These are phyloP conservation scores for Ploceus nigricollis DNA, from an alignment of 2,113 vertebrate species.

Conservation along the genomic window DNA sequence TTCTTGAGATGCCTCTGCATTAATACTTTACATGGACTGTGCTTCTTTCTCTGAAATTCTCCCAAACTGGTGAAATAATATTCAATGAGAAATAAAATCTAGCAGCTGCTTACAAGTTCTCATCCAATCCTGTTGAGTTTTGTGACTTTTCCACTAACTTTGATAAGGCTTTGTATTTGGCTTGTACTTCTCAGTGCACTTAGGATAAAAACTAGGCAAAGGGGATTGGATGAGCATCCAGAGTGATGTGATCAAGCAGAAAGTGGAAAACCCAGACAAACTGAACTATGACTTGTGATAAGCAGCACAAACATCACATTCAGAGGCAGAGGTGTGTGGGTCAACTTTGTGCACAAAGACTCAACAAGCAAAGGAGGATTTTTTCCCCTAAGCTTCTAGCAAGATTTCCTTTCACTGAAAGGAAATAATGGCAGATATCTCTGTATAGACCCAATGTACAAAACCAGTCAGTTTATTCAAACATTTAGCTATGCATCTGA, in stretches of 20 bases:
- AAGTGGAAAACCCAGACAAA: constrained; percentile 20
- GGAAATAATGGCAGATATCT: background rate
- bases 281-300: background rate
- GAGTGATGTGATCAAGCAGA: constrained; percentile 2
- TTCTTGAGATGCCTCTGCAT: background rate
- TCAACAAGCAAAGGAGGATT: background rate
- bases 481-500: background rate
- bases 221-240: background rate
- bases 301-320: constrained; percentile 7
- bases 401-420: background rate
- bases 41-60: constrained; percentile 7
- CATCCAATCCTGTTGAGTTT: background rate
- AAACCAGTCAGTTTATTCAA: background rate
- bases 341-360: constrained; percentile 6
- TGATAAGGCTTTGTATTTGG: background rate
- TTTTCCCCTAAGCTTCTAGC: background rate
- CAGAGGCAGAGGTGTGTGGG: background rate
- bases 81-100: background rate
- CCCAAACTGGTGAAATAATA: background rate
- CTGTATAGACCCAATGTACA: background rate
- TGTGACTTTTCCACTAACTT: background rate
- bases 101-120: constrained; percentile 1
- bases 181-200: background rate
- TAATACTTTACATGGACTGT: background rate
- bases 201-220: background rate